Evolutionary conservation across 2,888 invertebrate genomes (phyloP), one percentile per base, ranked within the genome.

Genomic region (Mycalesis mineus): DNA sequence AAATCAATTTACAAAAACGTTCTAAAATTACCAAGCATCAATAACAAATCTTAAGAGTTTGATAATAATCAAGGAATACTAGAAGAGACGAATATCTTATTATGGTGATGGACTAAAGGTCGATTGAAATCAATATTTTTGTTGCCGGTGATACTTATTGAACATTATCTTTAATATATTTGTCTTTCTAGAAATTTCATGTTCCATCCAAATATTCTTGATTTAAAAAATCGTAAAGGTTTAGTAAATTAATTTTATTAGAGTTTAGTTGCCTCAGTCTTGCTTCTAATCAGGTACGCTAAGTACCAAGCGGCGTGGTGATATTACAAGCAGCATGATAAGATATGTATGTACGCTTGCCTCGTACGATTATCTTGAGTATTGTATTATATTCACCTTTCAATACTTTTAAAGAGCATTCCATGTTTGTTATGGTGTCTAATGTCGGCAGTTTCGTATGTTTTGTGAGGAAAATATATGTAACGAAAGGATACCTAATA

Each of bases 321-420:
- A 56, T 50, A 36, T 61, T 44, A 41, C 5, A 28, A 47, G 33
- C 40, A 51, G 55, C 54, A 40, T 54, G 41, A 48, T 61, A 62
- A 58, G 58, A 68, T 65, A 69, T 70, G 68, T 68, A 65, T 65
- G 60, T 62, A 63, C 64, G 54, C 64, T 65, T 64, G 70, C 71
- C 74, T 73, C 62, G 54, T 57, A 42, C 31, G 22, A 31, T 42
- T 48, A 63, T 65, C 50, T 55, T 55, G 45, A 41, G 53, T 56
- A 56, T 58, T 60, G 50, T 58, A 69, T 61, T 69, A 52, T 64
- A 61, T 63, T 62, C 62, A 57, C 58, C 40, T 55, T 42, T 56
- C 44, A 29, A 51, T 31, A 14, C 29, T 41, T 52, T 52, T 42
- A 17, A 33, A 62, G 72, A 72, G 77, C 80, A 80, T 82, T 82